These are phyloP conservation scores for Caenorhabditis virilis DNA, from an alignment of 2,888 invertebrate species.

Conservation along the genomic window DNA sequence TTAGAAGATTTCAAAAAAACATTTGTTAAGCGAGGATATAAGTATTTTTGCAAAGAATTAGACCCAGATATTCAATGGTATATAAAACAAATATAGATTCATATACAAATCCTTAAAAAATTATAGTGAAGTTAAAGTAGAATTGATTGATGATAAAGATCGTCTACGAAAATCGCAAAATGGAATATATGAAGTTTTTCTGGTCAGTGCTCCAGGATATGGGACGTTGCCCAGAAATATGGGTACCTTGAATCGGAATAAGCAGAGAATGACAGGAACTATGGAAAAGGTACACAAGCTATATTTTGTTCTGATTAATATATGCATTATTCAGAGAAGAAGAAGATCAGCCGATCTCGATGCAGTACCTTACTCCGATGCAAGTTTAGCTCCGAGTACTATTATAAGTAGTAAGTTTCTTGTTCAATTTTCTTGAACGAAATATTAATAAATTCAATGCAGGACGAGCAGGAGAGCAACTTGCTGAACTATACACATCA, in stretches of 20 bases:
- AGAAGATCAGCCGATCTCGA: conserved; percentile 41
- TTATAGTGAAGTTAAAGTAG: conserved; percentile 62
- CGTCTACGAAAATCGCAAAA: conserved; percentile 48
- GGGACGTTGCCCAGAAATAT: conserved; percentile 46
- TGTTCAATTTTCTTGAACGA: background rate
- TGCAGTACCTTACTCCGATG: conserved; percentile 31
- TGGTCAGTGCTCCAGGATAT: conserved; percentile 44
- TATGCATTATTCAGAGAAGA: conserved; percentile 11
- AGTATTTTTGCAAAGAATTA: conserved; percentile 59
- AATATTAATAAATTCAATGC: background rate
- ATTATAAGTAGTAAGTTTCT: conserved; percentile 29
- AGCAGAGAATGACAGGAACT: conserved; percentile 1
- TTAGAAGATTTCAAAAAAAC: conserved; percentile 59
- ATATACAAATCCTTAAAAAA: no score
- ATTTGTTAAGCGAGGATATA: conserved; percentile 57
- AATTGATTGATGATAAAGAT: conserved; percentile 46
- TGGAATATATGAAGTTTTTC: conserved; percentile 58
- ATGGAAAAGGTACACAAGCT: conserved; percentile 14
- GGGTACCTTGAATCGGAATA: conserved; percentile 38
- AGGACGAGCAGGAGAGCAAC: conserved; percentile 62
- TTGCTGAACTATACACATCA: conserved; percentile 59
- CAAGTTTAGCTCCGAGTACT: conserved; percentile 27
- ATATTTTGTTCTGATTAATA: background rate
- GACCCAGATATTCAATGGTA: conserved; percentile 58
- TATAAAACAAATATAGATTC: no score